Conservation (phyloP, 2,888 invertebrate genomes). For the Mayetiola destructor region DNA sequence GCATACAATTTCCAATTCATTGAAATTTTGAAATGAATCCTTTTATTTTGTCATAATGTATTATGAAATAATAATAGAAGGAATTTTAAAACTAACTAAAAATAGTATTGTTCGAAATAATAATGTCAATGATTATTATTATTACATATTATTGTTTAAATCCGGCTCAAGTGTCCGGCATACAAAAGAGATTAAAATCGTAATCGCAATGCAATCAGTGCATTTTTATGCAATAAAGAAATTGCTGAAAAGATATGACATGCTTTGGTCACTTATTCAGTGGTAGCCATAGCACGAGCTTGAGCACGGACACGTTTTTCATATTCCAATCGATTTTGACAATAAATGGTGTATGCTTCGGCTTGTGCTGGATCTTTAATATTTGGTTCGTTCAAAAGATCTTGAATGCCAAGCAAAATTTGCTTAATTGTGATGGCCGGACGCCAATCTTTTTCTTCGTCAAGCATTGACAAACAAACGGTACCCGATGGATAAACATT, state of each 20-base stretch:
- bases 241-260: not conserved
- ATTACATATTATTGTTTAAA: no score
- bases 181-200: no score
- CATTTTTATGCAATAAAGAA: no score
- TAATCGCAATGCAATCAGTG: no score
- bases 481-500: constrained; percentile 75
- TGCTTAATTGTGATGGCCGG: constrained; percentile 98
- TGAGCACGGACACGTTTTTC: constrained; percentile 93
- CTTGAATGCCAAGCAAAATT: constrained; percentile 93
- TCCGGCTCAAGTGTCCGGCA: no score
- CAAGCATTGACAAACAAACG: constrained; percentile 86
- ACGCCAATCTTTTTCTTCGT: constrained; percentile 98
- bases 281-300: constrained; percentile 80
- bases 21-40: no score
- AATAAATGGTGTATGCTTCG: constrained; percentile 96
- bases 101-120: no score
- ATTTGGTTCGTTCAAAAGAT: constrained; percentile 93
- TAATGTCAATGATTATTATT: no score
- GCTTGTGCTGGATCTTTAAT: constrained; percentile 98
- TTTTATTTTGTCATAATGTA: no score
- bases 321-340: constrained; percentile 93
- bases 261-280: constrained; percentile 40
- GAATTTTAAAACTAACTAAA: no score
- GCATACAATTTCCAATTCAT: no score
- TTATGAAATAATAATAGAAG: no score